phyloP scores from a whole-genome alignment of 1,140 invertebrate genomes.

The Drosophila willistoni region DNA sequence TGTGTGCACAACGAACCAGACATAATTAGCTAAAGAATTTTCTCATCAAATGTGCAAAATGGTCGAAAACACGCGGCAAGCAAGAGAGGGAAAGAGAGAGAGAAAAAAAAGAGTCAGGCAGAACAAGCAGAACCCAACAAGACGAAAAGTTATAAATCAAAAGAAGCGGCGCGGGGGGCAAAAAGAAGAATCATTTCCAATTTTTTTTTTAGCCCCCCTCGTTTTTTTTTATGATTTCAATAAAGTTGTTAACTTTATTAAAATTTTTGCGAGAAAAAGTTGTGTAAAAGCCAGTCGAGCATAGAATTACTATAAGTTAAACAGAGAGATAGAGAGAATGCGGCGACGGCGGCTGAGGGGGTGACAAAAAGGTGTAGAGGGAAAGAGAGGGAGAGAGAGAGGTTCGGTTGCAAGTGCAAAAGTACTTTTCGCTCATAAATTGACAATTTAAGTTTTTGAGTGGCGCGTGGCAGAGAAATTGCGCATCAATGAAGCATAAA shows the following conservation, averaged over 20 bases:
- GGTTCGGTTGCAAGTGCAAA: conserved; percentile 9
- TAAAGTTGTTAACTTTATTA: conserved; percentile 81
- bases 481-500: conserved; percentile 78
- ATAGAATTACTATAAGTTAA: conserved; percentile 73
- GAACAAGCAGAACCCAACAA: conserved; percentile 48
- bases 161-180: conserved; percentile 22
- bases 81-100: conserved; percentile 37
- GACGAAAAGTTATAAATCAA: conserved; percentile 62
- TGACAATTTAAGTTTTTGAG: conserved; percentile 75
- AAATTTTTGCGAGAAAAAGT: conserved; percentile 77
- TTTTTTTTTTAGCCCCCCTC: not conserved
- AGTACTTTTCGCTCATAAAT: conserved; percentile 76
- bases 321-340: not conserved
- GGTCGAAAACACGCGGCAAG: conserved; percentile 37
- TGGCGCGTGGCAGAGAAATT: conserved; percentile 52
- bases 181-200: not conserved
- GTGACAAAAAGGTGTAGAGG: not conserved
- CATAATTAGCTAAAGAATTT: conserved; percentile 75
- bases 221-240: conserved; percentile 74
- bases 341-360: not conserved
- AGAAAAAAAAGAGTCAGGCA: conserved; percentile 60
- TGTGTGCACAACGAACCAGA: conserved; percentile 66
- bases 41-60: conserved; percentile 76
- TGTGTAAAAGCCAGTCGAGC: conserved; percentile 74
- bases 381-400: not conserved